Evolutionary conservation across 2,797 vertebrate genomes (phyloP).

Genomic region (Kryptolebias ocellatus): DNA sequence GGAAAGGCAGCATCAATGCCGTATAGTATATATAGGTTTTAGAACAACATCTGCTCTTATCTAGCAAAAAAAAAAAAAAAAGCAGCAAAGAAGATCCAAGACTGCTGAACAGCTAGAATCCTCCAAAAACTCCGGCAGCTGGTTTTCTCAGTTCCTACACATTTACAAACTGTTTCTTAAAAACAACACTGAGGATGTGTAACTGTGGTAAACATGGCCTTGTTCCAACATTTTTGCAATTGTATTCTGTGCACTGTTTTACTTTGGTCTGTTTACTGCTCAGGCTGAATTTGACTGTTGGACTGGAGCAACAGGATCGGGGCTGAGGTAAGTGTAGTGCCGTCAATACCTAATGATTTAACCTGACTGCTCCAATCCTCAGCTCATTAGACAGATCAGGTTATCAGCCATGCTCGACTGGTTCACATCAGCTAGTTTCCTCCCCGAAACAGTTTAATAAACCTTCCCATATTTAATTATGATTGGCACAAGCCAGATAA

Average conservation of each 20-base stretch:
- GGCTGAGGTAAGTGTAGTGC: constrained; percentile 16
- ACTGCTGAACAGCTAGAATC: too few relatives aligned
- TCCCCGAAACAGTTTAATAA: constrained; percentile 15
- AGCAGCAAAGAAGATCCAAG: too few relatives aligned
- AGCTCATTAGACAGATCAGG: constrained; percentile 30
- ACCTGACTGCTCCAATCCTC: constrained; percentile 25
- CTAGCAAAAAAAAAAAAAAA: too few relatives aligned
- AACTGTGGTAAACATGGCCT: too few relatives aligned
- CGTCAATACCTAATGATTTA: constrained; percentile 30
- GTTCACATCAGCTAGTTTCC: constrained; percentile 21
- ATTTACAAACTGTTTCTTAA: too few relatives aligned
- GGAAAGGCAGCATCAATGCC: too few relatives aligned
- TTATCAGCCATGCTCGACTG: constrained; percentile 15
- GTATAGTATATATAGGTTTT: too few relatives aligned
- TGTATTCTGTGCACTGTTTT: neutral
- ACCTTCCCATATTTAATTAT: constrained; percentile 12
- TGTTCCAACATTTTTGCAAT: too few relatives aligned
- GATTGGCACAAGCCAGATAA: constrained; percentile 6
- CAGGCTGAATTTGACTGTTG: constrained; percentile 2
- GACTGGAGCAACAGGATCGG: constrained; percentile 6
- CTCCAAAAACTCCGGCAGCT: too few relatives aligned
- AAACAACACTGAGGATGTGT: too few relatives aligned
- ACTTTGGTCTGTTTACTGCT: constrained; percentile 11
- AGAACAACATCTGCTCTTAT: too few relatives aligned
- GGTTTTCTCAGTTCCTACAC: too few relatives aligned